Base-by-base conservation (phyloP, 2,113 vertebrate species). In the Periophthalmodon schlosseri region DNA sequence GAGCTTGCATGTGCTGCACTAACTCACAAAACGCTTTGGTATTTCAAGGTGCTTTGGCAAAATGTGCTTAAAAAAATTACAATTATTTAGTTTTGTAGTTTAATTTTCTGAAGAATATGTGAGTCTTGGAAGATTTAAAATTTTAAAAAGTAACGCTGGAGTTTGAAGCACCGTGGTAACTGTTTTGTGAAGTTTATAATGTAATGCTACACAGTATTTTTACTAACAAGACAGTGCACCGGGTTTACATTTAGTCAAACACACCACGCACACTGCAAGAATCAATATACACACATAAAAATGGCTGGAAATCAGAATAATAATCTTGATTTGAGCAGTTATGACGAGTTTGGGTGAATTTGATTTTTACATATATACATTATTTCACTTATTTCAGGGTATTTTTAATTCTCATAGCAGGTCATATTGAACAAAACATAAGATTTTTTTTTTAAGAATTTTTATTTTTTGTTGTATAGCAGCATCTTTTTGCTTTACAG, bases 1-100 rank as follows among this genome's bases (percentile, higher is more conserved):
- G 63, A 39, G 69, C 74, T 60, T 87, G 88, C 90, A 91, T 91
- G 87, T 88, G 83, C 83, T 76, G 78, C 80, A 78, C 84, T 73
- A 82, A 68, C 60, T 36, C 52, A 80, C 76, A 69, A 72, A 2
- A 65, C 67, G 70, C 69, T 74, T n/a, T 1, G 61, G 72, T 72
- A 72, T 88, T 87, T 86, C 85, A 88, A 82, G 77, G 82, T 80
- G 83, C 77, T 81, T 78, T 21, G 82, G 77, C 75, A 84, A 82
- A 77, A 86, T 72, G 75, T 70, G 77, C 80, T 66, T 57, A 76
- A 81, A 39, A 69, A 72, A 60, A 23, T 73, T 72, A 75, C 67
- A 49, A 74, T 76, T 63, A 78, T 76, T 88, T 89, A 87, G 33
- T 79, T 68, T 85, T 66, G 60, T 86, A 46, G 1, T 79, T 76